Conservation (phyloP, 2,113 vertebrate genomes). For the Baryphthengus martii region DNA sequence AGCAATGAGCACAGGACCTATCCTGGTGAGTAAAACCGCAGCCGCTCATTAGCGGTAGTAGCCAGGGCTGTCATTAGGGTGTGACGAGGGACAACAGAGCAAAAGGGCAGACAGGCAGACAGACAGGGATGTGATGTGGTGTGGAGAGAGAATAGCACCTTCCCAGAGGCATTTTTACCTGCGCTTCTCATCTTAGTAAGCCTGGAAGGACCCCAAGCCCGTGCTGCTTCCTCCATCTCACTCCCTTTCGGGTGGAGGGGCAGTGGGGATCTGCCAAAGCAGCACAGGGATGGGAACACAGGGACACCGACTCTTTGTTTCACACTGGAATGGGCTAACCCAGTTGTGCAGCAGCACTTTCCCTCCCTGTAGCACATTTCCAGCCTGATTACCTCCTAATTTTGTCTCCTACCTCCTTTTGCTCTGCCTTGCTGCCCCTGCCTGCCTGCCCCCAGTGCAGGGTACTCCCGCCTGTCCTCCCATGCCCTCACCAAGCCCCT, state of each 20-base stretch:
- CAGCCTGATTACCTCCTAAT: not conserved
- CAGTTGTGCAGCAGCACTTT: not conserved
- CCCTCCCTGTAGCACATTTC: fast-evolving
- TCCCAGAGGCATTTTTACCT: not conserved
- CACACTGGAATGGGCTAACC: not conserved
- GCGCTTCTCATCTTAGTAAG: not conserved
- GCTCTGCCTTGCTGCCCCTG: not conserved
- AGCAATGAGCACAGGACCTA: not conserved
- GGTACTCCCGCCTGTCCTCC: not conserved
- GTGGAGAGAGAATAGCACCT: not conserved
- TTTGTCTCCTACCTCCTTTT: not conserved
- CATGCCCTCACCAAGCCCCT: not conserved
- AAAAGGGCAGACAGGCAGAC: not conserved
- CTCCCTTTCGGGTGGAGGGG: not conserved
- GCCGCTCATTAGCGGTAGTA: not conserved
- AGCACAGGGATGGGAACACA: fast-evolving
- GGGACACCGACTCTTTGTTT: not conserved
- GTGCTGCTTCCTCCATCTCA: too few species aligned
- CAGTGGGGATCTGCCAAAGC: not conserved
- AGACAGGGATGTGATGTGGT: not conserved
- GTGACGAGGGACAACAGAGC: not conserved
- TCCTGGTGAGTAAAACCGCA: not conserved
- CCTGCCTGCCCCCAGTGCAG: not conserved
- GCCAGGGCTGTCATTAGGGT: not conserved
- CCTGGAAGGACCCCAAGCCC: not conserved